Evolutionary conservation across 2,113 vertebrate genomes (phyloP).

Genomic region (Kobus ellipsiprymnus): DNA sequence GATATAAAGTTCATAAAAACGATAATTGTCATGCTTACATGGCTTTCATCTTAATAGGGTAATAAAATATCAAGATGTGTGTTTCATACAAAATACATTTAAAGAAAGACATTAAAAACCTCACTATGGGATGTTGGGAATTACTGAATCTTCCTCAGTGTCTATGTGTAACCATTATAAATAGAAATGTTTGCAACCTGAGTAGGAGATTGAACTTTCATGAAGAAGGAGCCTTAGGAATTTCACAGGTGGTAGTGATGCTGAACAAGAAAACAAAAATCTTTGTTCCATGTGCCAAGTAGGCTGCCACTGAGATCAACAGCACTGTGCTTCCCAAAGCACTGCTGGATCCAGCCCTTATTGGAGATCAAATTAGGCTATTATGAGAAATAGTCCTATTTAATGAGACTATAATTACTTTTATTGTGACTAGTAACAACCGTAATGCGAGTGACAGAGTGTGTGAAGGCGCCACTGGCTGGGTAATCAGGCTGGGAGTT

Average conservation of each 20-base stretch:
- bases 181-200: slow-evolving; percentile 23
- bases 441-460: background rate
- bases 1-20: slow-evolving; percentile 43
- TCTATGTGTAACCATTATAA: background rate
- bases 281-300: background rate
- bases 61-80: slow-evolving; percentile 29
- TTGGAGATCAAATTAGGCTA: slow-evolving; percentile 46
- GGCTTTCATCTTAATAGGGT: slow-evolving; percentile 22
- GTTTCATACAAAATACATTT: slow-evolving; percentile 28
- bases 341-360: slow-evolving; percentile 15
- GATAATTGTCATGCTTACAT: background rate
- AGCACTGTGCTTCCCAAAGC: background rate
- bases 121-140: background rate
- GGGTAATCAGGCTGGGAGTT: background rate
- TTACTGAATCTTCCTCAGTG: background rate
- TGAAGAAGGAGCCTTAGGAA: slow-evolving; percentile 4
- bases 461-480: background rate
- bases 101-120: slow-evolving; percentile 11
- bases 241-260: slow-evolving; percentile 38
- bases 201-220: slow-evolving; percentile 43
- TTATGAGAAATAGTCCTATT: slow-evolving; percentile 51
- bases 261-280: slow-evolving; percentile 4
- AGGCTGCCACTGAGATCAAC: background rate
- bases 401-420: slow-evolving; percentile 65
- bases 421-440: slow-evolving; percentile 47